Percentiles rank a stretch among this genome's conserved stretches.
Evolutionary conservation across 2,888 invertebrate genomes (phyloP).

Genomic region (Odiellus spinosus): DNA sequence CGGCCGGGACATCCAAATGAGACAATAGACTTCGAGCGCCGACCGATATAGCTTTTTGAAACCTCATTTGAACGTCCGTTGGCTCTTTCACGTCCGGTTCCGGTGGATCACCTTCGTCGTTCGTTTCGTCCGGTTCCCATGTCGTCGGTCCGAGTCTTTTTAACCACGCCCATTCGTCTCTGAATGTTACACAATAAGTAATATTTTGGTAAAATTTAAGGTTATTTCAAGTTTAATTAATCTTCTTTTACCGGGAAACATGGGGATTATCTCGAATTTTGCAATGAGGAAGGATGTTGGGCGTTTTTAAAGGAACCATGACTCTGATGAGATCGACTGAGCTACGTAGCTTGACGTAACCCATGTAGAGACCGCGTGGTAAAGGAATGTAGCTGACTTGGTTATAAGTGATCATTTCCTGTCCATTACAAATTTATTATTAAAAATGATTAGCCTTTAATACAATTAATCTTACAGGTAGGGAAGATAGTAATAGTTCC

Average conservation of each 20-base stretch:
- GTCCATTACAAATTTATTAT: too few species aligned
- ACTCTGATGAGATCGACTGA: constrained; percentile 88
- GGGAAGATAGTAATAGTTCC: constrained; percentile 68
- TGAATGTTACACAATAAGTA: constrained; percentile 27
- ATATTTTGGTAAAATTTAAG: not conserved
- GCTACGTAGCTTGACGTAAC: constrained; percentile 89
- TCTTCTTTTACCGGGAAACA: constrained; percentile 64
- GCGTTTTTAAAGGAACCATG: constrained; percentile 77
- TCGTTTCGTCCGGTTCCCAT: too few species aligned
- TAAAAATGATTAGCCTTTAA: too few species aligned
- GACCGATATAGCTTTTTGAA: constrained; percentile 28
- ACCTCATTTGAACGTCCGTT: constrained; percentile 28
- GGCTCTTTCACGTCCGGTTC: constrained; percentile 12
- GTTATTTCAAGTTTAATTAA: not conserved
- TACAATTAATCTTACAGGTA: too few species aligned
- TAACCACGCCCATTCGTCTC: constrained; percentile 90
- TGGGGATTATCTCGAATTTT: constrained; percentile 88
- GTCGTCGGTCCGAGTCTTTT: constrained; percentile 29
- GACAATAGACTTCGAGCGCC: constrained; percentile 27
- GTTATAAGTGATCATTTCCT: constrained; percentile 47
- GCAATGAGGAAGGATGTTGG: constrained; percentile 86
- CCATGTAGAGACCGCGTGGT: constrained; percentile 75
- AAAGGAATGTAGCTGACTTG: constrained; percentile 69
- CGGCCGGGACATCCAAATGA: constrained; percentile 27
- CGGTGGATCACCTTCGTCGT: too few species aligned